Evolutionary conservation across 2,113 vertebrate species (phyloP).

Genomic region (Grallaria varia): DNA sequence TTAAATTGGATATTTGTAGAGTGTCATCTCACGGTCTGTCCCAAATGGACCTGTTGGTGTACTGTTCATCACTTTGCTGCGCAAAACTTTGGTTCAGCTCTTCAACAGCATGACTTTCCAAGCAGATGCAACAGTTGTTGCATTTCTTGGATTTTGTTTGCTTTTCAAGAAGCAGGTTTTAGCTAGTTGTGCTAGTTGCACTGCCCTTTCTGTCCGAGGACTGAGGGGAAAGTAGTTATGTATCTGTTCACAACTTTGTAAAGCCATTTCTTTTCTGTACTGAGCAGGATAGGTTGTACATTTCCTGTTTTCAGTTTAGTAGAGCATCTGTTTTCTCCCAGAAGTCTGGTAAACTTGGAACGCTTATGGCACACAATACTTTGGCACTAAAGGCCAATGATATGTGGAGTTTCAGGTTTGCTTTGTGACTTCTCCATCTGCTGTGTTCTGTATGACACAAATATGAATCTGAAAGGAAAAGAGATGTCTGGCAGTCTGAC

Average conservation of each 20-base stretch:
- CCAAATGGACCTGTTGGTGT: not conserved
- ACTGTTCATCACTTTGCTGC: not conserved
- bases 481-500: not conserved
- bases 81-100: not conserved
- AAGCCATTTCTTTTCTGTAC: not conserved
- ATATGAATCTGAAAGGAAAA: not conserved
- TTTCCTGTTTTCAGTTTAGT: not conserved
- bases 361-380: not conserved
- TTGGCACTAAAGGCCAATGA: not conserved
- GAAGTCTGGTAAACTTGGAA: not conserved
- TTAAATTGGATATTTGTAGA: constrained; percentile 35
- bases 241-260: not conserved
- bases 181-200: not conserved
- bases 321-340: constrained; percentile 13
- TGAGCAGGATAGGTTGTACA: not conserved
- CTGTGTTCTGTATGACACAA: not conserved
- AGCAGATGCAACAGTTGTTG: not conserved
- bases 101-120: constrained; percentile 19
- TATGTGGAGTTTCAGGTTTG: not conserved
- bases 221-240: not conserved
- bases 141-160: constrained; percentile 19
- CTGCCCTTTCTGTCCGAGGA: not conserved
- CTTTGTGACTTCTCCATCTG: not conserved
- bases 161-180: not conserved
- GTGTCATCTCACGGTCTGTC: constrained; percentile 29